Evolutionary conservation across 2,113 vertebrate genomes (phyloP).

Genomic region (Bubalus kerabau): DNA sequence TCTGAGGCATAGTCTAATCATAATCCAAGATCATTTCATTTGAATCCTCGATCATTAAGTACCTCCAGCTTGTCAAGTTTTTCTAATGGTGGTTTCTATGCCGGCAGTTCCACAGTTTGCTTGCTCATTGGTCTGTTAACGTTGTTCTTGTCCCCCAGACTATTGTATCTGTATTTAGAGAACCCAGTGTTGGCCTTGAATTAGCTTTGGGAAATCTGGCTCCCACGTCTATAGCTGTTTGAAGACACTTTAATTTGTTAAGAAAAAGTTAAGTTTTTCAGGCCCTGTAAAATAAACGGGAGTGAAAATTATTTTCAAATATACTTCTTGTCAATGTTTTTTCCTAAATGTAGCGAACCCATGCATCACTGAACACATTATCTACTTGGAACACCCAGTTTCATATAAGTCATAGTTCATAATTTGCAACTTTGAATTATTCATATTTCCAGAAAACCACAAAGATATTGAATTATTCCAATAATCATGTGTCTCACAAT

Average conservation of each 20-base stretch:
- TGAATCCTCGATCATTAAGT: neutral
- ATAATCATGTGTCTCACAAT: neutral
- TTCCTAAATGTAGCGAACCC: neutral
- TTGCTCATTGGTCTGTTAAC: neutral
- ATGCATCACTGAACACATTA: neutral
- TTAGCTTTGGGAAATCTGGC: neutral
- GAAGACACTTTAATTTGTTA: neutral
- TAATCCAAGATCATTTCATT: neutral
- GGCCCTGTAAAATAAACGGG: neutral
- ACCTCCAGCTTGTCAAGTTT: neutral
- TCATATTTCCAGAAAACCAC: neutral
- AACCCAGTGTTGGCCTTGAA: neutral
- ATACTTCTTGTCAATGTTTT: neutral
- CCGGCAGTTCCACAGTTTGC: neutral
- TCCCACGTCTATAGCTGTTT: neutral
- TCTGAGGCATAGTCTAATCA: neutral
- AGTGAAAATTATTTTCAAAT: neutral
- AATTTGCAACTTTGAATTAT: neutral
- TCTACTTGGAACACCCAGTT: neutral
- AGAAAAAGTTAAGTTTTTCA: neutral
- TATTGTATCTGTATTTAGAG: neutral
- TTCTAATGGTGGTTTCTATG: neutral
- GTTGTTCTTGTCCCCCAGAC: neutral
- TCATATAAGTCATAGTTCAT: neutral
- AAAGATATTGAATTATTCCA: neutral